phyloP scores from a whole-genome alignment of 2,797 vertebrate genomes.

The Premnoplex brunnescens region DNA sequence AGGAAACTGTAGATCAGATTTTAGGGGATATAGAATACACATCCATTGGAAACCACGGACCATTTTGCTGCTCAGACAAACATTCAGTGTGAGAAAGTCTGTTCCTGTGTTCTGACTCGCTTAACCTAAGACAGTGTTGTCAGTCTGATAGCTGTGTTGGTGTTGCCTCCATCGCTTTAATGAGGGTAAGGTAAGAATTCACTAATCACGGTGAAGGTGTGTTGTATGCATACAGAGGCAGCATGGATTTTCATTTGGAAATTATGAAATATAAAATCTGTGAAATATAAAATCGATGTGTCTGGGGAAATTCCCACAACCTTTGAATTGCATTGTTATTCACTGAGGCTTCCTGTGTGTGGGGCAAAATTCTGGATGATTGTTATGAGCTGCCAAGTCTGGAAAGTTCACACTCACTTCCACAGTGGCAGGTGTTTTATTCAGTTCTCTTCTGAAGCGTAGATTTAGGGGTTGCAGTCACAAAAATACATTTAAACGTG shows the following conservation, averaged over 20 bases:
- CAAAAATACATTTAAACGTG: not conserved
- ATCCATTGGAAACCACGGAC: not conserved
- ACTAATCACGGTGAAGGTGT: not conserved
- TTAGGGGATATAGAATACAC: not conserved
- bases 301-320: not conserved
- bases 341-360: not conserved
- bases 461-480: not conserved
- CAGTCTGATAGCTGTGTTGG: not conserved
- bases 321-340: not conserved
- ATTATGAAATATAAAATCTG: not conserved
- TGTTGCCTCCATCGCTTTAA: not conserved
- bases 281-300: not conserved
- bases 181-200: not conserved
- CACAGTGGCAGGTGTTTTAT: not conserved
- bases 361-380: not conserved
- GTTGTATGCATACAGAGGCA: accelerated
- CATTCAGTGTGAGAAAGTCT: not conserved
- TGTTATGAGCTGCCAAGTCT: not conserved
- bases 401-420: not conserved
- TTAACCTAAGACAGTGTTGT: not conserved
- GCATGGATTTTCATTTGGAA: not conserved
- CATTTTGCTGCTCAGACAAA: not conserved
- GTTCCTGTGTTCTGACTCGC: not conserved
- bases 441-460: not conserved
- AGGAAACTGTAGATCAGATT: not conserved